phyloP scores from a whole-genome alignment of 1,140 invertebrate species.

The Magallana angulata region DNA sequence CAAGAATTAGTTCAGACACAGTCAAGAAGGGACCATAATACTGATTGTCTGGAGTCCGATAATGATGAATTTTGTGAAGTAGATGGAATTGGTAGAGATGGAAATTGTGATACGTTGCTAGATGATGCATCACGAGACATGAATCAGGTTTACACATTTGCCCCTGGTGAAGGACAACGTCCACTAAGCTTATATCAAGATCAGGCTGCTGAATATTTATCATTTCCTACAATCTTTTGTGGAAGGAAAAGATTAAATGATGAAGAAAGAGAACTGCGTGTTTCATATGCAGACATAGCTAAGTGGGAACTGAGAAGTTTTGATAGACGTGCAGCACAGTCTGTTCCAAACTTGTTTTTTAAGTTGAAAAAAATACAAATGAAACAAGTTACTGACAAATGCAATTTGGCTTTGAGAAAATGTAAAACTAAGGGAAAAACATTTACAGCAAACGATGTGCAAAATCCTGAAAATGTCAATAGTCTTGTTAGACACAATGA shows the following conservation, averaged over 20 bases:
- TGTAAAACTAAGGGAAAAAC: slow-evolving; percentile 42
- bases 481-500: slow-evolving; percentile 51
- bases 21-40: neutral
- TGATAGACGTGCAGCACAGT: slow-evolving; percentile 47
- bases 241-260: slow-evolving; percentile 47
- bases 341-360: slow-evolving; percentile 46
- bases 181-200: slow-evolving; percentile 52
- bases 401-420: slow-evolving; percentile 44
- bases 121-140: slow-evolving; percentile 14
- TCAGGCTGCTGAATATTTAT: slow-evolving; percentile 50
- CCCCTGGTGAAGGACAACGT: slow-evolving; percentile 47
- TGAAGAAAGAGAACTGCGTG: slow-evolving; percentile 23
- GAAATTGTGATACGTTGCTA: slow-evolving; percentile 45
- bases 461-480: slow-evolving; percentile 32
- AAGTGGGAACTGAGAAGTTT: slow-evolving; percentile 46
- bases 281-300: slow-evolving; percentile 41
- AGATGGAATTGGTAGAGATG: neutral
- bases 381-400: slow-evolving; percentile 44
- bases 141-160: slow-evolving; percentile 45
- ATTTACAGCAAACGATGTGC: slow-evolving; percentile 42
- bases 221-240: slow-evolving; percentile 59
- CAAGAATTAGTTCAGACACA: neutral
- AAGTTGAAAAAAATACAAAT: slow-evolving; percentile 48
- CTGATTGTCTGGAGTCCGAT: neutral
- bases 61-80: slow-evolving; percentile 42